Conservation (phyloP, 1,140 invertebrate genomes). For the Vanessa atalanta region DNA sequence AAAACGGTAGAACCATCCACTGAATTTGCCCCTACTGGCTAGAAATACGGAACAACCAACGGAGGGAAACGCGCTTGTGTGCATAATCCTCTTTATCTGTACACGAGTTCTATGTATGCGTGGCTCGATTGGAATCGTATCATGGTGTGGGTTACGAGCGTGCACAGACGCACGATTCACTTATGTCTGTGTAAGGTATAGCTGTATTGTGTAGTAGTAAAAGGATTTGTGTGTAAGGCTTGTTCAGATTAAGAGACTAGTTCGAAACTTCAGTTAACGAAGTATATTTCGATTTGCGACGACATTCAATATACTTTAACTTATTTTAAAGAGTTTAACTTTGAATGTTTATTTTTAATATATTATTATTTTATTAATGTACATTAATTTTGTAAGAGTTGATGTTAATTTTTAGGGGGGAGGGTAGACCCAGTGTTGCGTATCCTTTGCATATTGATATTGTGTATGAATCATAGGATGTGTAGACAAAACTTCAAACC, state of each 20-base stretch:
- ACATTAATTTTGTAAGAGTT: no score
- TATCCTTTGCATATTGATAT: no score
- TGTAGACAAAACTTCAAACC: no score
- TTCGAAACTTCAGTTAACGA: conserved; percentile 26
- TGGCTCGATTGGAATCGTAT: conserved; percentile 22
- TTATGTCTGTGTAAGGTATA: conserved; percentile 19
- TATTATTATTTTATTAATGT: no score
- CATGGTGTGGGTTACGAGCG: neutral
- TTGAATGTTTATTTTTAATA: neutral
- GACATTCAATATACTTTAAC: conserved; percentile 7
- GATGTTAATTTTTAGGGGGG: no score
- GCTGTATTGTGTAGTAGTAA: conserved; percentile 34
- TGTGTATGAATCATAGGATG: no score
- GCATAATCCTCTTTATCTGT: conserved; percentile 38
- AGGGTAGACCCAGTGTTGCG: no score
- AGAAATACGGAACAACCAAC: conserved; percentile 43
- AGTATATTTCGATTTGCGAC: conserved; percentile 5
- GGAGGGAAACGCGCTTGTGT: conserved; percentile 32
- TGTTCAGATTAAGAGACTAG: conserved; percentile 30
- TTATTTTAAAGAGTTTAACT: neutral
- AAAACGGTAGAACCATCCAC: conserved; percentile 4
- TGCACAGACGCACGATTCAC: conserved; percentile 13
- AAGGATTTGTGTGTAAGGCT: conserved; percentile 40
- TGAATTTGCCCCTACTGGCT: conserved; percentile 35
- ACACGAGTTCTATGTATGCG: conserved; percentile 27